Evolutionary conservation across 2,888 invertebrate species (phyloP).

Genomic region (Calephelis perditalis): DNA sequence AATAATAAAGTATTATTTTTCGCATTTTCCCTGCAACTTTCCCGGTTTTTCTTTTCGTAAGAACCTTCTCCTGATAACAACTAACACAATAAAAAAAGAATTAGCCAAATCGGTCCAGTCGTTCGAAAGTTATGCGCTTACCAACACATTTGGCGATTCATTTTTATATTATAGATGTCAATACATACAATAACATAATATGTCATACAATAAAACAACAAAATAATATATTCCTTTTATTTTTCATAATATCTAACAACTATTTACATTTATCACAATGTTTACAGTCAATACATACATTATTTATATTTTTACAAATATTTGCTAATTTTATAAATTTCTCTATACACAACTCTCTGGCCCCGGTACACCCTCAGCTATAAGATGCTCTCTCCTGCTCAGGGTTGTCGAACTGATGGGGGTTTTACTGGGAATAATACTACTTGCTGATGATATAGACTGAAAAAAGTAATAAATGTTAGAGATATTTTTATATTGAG

Average conservation of each 20-base stretch:
- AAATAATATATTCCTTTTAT: conserved; percentile 21
- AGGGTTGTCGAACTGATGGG: conserved; percentile 50
- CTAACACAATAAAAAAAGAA: too few relatives aligned
- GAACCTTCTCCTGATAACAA: too few relatives aligned
- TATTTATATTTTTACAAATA: conserved; percentile 35
- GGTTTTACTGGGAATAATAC: conserved; percentile 44
- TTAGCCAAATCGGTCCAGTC: too few relatives aligned
- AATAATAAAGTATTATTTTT: too few relatives aligned
- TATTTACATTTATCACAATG: conserved; percentile 43
- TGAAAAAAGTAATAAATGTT: conserved; percentile 31
- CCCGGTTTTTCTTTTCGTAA: too few relatives aligned
- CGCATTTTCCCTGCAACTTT: too few relatives aligned
- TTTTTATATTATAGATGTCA: too few relatives aligned
- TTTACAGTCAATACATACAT: conserved; percentile 49
- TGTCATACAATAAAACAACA: too few relatives aligned
- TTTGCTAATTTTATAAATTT: conserved; percentile 27
- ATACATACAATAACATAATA: too few relatives aligned
- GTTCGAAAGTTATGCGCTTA: too few relatives aligned
- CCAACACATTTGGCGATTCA: too few relatives aligned
- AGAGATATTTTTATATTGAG: too few relatives aligned
- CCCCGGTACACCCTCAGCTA: conserved; percentile 72
- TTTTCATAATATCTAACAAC: conserved; percentile 41
- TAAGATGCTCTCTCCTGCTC: conserved; percentile 67
- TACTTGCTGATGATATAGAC: conserved; percentile 51
- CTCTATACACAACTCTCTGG: conserved; percentile 72